Base-by-base conservation (phyloP, 2,113 vertebrate species). In the Scalopus aquaticus region DNA sequence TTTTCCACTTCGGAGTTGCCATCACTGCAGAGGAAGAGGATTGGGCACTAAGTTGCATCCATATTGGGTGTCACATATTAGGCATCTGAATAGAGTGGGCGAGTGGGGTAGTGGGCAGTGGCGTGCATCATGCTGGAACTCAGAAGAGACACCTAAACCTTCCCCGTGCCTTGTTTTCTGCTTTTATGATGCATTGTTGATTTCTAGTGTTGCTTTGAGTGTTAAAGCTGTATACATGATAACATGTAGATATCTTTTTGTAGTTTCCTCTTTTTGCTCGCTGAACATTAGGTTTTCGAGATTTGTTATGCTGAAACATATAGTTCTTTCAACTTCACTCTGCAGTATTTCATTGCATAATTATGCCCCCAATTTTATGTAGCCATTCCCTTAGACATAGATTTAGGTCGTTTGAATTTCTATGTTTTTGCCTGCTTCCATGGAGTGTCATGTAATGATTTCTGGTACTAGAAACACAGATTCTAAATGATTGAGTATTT, bases 401-500 rank as follows among this genome's bases (percentile, higher is more conserved):
- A 78, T 60, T 69, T 39, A 60, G 44, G 51, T 74, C 37, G n/a
- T 51, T 44, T 91, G 15, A 49, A 49, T 88, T 56, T 77, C 60
- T 88, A 78, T 92, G 9, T 54, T 58, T 93, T 65, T 70, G 10
- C 37, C 5, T 88, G n/a, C 5, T 79, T 72, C 87, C 54, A 26
- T 2, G 17, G 15, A 77, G 32, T 60, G 10, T 72, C 44, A 80
- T 70, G 8, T 46, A 93, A 44, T 74, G 60, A 37, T 93, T 91
- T 88, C 51, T 19, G 39, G 44, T 65, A 2, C 44, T 60, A 56
- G 67, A 17, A 28, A 51, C 74, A 64, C 67, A 70, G 49, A 92
- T 30, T 73, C 10, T 67, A 94, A 49, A 77, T 79, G 32, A 84
- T 22, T 72, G 65, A 64, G 11, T 82, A 82, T 79, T 94, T 89